Base-by-base conservation (phyloP, 2,888 invertebrate genomes). In the Cybosia mesomella region DNA sequence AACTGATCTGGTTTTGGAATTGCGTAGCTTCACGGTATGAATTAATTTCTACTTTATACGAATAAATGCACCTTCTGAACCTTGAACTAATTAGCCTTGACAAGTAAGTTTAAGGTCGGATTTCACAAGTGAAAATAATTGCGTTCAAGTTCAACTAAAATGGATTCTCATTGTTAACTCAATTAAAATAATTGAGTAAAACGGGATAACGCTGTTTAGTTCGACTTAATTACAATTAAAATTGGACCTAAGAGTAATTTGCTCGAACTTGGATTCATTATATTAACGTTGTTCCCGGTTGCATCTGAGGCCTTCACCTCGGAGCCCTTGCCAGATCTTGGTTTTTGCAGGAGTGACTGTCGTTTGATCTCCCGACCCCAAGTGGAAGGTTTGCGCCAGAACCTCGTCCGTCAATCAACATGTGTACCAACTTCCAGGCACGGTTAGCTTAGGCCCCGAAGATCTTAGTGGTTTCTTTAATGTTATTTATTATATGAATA, bases 71-170 rank as follows among this genome's bases (percentile, higher is more conserved):
- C n/a, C 18, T 49, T n/a, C n/a, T 43, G 9, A 49, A 49, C 49
- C 49, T 55, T 21, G 24, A 55, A 55, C 54, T 55, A 55, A 55
- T 55, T 55, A 55, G 24, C 54, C 21, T 55, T 49, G 49, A 49
- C 49, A n/a, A 49, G 49, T 49, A 49, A 49, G 49, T 49, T 49
- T 49, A 49, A 49, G 49, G 49, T 49, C 8, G 49, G 49, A 49
- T 49, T 49, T 49, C 49, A 49, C 49, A 1, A 49, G n/a, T 49
- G 49, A 9, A 49, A 49, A 49, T 49, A 49, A 49, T n/a, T n/a
- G 49, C n/a, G 49, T 49, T 49, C 49, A 49, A 49, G 49, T 49
- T 49, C n/a, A 49, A 49, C n/a, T 49, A 49, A 9, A n/a, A 18
- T n/a, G 49, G 18, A n/a, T 49, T n/a, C n/a, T n/a, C n/a, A 49